Evolutionary conservation across 2,888 invertebrate species (phyloP).

Genomic region (Griposia aprilina): DNA sequence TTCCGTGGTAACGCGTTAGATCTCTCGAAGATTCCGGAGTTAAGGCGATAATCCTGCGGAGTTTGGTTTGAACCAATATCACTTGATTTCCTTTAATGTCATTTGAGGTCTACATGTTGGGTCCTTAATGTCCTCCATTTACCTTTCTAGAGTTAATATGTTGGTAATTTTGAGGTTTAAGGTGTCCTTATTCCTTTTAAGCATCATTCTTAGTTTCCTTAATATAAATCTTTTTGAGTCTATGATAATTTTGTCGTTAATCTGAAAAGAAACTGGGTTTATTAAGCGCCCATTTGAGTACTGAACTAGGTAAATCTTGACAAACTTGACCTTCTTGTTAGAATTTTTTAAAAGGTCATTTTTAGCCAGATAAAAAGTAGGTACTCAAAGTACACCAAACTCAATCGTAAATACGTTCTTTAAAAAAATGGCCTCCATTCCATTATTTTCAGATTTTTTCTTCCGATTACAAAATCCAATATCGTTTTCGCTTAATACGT

Average conservation of each 20-base stretch:
- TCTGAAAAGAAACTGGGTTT: neutral
- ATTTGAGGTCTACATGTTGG: slow-evolving; percentile 29
- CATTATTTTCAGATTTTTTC: slow-evolving; percentile 6
- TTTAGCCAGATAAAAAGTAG: neutral
- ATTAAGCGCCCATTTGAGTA: neutral
- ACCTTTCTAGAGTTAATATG: slow-evolving; percentile 12
- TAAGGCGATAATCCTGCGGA: slow-evolving; percentile 44
- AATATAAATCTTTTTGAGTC: neutral
- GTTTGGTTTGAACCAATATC: slow-evolving; percentile 43
- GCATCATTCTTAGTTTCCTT: neutral
- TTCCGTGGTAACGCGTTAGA: slow-evolving; percentile 55
- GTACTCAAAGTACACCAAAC: neutral
- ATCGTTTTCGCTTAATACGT: slow-evolving; percentile 56
- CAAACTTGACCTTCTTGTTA: neutral
- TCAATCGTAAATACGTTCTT: slow-evolving; percentile 3
- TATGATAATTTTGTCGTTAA: neutral
- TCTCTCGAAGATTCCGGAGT: slow-evolving; percentile 39
- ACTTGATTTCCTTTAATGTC: slow-evolving; percentile 49
- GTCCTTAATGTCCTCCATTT: slow-evolving; percentile 28
- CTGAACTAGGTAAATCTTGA: neutral
- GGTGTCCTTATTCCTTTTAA: neutral
- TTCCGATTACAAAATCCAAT: slow-evolving; percentile 36
- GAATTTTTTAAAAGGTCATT: neutral
- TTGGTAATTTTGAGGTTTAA: slow-evolving; percentile 17
- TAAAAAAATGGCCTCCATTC: neutral